Evolutionary conservation across 2,797 vertebrate species (phyloP).

Genomic region (Alouatta caraya): DNA sequence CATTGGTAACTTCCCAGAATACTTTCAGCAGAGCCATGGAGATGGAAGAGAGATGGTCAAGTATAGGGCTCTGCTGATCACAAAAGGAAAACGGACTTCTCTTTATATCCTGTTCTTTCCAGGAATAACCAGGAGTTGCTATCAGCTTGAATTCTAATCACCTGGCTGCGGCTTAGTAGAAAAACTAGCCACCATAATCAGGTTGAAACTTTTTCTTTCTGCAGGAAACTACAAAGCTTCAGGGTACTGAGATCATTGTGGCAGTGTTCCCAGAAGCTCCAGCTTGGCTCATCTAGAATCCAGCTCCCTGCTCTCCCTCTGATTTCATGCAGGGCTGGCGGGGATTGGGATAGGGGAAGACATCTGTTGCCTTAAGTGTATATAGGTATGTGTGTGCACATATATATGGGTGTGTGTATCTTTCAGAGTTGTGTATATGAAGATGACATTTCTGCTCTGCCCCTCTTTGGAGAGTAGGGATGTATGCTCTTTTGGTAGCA

Average conservation of each 20-base stretch:
- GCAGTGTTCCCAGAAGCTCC: constrained; percentile 27
- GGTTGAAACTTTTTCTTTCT: neutral
- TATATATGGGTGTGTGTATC: neutral
- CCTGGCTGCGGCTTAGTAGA: neutral
- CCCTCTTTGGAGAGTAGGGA: constrained; percentile 14
- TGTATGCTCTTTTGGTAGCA: neutral
- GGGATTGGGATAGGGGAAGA: neutral
- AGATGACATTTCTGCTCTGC: neutral
- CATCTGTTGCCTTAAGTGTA: neutral
- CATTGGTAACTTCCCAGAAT: neutral
- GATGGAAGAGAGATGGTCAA: neutral
- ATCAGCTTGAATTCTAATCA: constrained; percentile 16
- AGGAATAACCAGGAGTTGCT: neutral
- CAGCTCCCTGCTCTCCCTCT: accelerated
- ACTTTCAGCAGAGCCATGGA: neutral
- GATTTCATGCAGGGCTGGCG: neutral
- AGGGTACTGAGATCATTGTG: neutral
- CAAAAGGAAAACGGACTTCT: neutral
- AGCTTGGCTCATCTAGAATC: neutral
- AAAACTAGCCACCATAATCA: neutral
- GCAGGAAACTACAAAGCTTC: neutral
- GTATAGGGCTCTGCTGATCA: neutral
- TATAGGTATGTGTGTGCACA: neutral
- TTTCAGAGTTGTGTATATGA: neutral
- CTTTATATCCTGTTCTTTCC: neutral